A percentile compares a stretch with the other conserved stretches of the same genome.
phyloP scores from a whole-genome alignment of 2,113 vertebrate species.

The Arvicanthis niloticus region DNA sequence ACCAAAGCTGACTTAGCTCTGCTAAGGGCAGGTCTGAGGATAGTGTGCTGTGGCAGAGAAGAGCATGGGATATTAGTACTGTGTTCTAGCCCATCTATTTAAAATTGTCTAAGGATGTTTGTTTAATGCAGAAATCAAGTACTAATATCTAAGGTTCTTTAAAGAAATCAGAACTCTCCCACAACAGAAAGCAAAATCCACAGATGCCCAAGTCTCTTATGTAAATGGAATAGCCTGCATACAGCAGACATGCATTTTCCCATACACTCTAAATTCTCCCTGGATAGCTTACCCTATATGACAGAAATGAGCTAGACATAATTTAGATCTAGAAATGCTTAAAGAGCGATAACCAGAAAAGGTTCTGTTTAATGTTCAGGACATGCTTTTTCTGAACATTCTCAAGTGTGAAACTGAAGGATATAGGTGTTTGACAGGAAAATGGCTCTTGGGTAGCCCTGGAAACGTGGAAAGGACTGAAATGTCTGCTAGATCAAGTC shows the following conservation, averaged over 20 bases:
- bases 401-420: not conserved
- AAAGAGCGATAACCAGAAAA: not conserved
- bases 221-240: not conserved
- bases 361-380: not conserved
- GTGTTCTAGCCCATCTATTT: not conserved
- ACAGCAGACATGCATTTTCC: no score
- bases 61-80: not conserved
- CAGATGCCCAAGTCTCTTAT: not conserved
- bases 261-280: not conserved
- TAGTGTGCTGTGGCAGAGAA: not conserved
- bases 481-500: not conserved
- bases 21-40: not conserved
- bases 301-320: not conserved
- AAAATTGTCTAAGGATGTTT: not conserved
- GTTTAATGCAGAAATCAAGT: constrained; percentile 10
- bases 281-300: not conserved
- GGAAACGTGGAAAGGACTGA: not conserved
- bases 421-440: not conserved
- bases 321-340: not conserved
- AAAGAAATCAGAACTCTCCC: not conserved
- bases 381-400: not conserved
- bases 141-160: not conserved
- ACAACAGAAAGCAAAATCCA: not conserved
- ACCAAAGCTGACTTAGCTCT: not conserved
- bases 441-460: not conserved